Conservation (phyloP, 2,797 vertebrate species). For the Pseudomugil gertrudae region DNA sequence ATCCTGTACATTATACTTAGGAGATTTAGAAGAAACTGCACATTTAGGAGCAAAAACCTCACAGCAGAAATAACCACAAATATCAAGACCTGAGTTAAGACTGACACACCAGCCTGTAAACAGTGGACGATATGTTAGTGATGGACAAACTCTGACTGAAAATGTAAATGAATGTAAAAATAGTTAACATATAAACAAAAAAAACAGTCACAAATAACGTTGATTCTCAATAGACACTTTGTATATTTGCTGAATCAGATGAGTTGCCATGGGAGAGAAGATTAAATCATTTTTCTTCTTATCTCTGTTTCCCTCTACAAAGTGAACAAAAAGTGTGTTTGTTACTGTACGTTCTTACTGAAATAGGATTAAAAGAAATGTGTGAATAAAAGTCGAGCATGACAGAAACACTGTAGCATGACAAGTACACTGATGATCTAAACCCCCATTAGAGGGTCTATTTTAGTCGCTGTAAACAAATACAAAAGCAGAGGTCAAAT, state of each 20-base stretch:
- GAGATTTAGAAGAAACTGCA: too few species aligned
- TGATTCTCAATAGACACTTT: too few species aligned
- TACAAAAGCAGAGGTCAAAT: slow-evolving; percentile 34
- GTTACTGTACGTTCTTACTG: neutral
- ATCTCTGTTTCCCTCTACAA: neutral
- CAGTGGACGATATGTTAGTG: too few species aligned
- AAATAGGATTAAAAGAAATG: neutral
- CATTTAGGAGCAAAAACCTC: too few species aligned
- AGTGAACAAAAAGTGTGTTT: neutral
- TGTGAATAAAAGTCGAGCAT: neutral
- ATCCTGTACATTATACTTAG: too few species aligned
- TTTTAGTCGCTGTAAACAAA: slow-evolving; percentile 24
- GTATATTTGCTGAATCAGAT: neutral
- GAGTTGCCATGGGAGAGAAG: neutral
- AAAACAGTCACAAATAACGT: too few species aligned
- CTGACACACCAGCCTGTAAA: too few species aligned
- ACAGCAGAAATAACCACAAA: too few species aligned
- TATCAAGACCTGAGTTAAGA: too few species aligned
- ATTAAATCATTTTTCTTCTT: neutral
- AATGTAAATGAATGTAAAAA: too few species aligned
- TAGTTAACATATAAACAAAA: too few species aligned
- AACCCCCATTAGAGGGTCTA: slow-evolving; percentile 18
- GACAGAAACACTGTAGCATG: neutral
- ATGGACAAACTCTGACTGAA: too few species aligned
- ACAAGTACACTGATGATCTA: neutral